Conservation (phyloP, 2,888 invertebrate species). For the Galerucella nymphaeae region DNA sequence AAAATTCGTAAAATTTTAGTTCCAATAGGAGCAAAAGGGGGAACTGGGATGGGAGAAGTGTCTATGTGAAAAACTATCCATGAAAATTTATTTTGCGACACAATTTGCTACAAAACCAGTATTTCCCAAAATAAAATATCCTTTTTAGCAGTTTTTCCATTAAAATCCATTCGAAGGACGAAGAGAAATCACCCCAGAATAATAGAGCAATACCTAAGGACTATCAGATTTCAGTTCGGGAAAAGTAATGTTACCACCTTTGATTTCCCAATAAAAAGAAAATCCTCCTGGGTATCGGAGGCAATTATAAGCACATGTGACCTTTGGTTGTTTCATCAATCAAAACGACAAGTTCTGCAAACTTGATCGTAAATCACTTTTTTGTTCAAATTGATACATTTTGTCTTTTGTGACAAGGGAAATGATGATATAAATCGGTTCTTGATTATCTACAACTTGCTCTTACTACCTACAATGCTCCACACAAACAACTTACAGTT, state of each 20-base stretch:
- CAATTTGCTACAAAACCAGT: background rate
- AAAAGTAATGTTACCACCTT: constrained; percentile 33
- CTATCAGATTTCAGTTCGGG: background rate
- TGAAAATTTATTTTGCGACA: too few species aligned
- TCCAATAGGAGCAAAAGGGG: too few species aligned
- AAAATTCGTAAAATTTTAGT: too few species aligned
- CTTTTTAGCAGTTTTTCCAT: background rate
- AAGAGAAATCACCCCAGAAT: constrained; percentile 1
- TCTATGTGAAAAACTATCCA: too few species aligned
- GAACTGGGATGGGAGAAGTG: too few species aligned
- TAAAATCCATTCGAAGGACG: background rate
- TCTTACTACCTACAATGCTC: too few species aligned
- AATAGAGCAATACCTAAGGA: constrained; percentile 5
- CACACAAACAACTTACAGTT: too few species aligned
- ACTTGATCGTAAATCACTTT: constrained; percentile 54
- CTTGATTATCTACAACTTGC: constrained; percentile 1
- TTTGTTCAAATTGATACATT: constrained; percentile 43
- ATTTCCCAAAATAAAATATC: background rate
- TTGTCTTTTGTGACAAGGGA: constrained; percentile 8
- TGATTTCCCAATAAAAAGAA: constrained; percentile 36
- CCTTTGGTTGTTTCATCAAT: constrained; percentile 62
- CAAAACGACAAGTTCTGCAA: constrained; percentile 58
- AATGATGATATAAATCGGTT: constrained; percentile 12
- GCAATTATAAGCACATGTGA: constrained; percentile 67
- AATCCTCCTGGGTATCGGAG: constrained; percentile 56